Conservation (phyloP, 2,113 vertebrate species). For the Misgurnus anguillicaudatus region DNA sequence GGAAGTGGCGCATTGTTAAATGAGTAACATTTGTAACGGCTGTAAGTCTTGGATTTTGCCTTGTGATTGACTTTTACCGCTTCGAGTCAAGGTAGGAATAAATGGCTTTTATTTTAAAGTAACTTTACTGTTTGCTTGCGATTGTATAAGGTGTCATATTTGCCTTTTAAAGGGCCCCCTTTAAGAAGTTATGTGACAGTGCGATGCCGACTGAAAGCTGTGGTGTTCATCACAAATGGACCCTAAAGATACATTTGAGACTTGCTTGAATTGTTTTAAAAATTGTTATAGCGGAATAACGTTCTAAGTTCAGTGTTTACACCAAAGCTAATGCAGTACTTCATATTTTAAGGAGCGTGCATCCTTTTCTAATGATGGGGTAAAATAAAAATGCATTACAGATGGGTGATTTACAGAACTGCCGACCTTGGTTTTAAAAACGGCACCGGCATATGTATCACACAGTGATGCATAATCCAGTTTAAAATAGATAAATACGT, state of each 20-base stretch:
- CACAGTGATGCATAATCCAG: neutral
- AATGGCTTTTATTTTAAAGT: neutral
- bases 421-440: neutral
- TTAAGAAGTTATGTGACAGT: slow-evolving; percentile 50
- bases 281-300: neutral
- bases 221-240: slow-evolving; percentile 16
- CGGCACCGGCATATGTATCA: neutral
- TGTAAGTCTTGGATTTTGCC: slow-evolving; percentile 19
- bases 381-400: no score
- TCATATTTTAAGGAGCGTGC: slow-evolving; percentile 42
- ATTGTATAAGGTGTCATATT: slow-evolving; percentile 26
- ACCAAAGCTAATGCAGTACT: neutral
- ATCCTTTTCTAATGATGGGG: slow-evolving; percentile 7
- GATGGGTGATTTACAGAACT: neutral
- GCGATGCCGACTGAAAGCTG: neutral
- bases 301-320: slow-evolving; percentile 4
- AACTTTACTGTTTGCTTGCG: neutral
- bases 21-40: slow-evolving; percentile 41
- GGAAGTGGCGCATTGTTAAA: slow-evolving; percentile 57
- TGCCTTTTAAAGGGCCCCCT: slow-evolving; percentile 18
- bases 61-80: slow-evolving; percentile 6
- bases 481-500: neutral
- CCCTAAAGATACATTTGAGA: neutral
- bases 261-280: neutral
- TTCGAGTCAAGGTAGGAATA: slow-evolving; percentile 50